phyloP scores from a whole-genome alignment of 2,797 vertebrate species.

The Craterocephalus amniculus region DNA sequence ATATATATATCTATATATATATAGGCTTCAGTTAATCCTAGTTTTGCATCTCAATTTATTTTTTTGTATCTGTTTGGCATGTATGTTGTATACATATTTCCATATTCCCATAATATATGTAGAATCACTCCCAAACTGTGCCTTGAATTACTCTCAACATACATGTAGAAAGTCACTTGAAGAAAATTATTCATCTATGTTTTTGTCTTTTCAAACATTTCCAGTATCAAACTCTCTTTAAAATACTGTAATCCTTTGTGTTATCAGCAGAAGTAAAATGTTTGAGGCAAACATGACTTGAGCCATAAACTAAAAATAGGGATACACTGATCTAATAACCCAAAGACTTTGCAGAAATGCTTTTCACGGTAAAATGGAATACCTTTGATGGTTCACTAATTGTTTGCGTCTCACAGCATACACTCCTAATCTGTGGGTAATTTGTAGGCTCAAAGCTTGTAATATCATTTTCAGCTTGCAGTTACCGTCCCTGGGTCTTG shows the following conservation, averaged over 20 bases:
- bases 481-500: neutral
- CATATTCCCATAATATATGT: neutral
- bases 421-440: neutral
- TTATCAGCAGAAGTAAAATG: neutral
- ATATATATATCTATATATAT: too few relatives aligned
- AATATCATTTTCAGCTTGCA: neutral
- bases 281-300: neutral
- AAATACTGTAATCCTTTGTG: neutral
- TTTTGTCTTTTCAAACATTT: neutral
- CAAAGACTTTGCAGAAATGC: neutral
- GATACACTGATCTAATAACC: slow-evolving; percentile 6
- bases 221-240: slow-evolving; percentile 1
- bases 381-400: slow-evolving; percentile 9
- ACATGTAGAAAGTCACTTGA: neutral
- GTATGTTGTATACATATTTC: neutral
- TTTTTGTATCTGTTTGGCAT: neutral
- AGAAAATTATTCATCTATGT: neutral
- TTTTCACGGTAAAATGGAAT: neutral
- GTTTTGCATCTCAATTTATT: neutral
- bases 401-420: neutral
- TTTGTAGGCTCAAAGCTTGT: slow-evolving; percentile 1
- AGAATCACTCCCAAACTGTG: neutral
- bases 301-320: neutral
- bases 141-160: neutral
- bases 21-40: neutral